Evolutionary conservation across 92 coral and sea anemone species (phyloP).

Genomic region (Parazoanthus atlanticus): DNA sequence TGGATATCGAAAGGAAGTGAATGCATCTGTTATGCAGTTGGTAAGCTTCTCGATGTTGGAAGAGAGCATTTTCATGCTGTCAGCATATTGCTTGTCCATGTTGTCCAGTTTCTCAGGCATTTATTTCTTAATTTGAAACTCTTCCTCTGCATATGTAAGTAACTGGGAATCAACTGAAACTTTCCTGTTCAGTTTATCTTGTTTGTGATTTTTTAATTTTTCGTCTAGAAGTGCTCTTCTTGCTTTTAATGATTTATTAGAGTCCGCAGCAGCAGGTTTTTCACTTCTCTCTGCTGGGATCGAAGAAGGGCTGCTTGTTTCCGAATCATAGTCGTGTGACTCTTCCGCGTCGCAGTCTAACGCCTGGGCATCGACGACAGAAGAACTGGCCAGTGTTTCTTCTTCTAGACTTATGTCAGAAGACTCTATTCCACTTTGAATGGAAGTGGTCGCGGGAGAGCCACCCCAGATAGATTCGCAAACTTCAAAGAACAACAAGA

Average conservation of each 20-base stretch:
- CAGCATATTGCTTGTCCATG: conserved; percentile 47
- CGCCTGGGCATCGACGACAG: too few relatives aligned
- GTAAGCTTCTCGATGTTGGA: conserved; percentile 52
- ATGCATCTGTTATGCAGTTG: conserved; percentile 52
- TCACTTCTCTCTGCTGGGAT: not conserved
- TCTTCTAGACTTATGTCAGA: conserved; percentile 18
- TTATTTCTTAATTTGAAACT: conserved; percentile 47
- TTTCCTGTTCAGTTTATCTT: conserved; percentile 56
- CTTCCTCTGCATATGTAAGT: conserved; percentile 50
- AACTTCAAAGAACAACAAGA: conserved; percentile 33
- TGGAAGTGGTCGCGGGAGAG: conserved; percentile 56
- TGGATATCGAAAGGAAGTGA: conserved; percentile 25
- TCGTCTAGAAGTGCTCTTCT: conserved; percentile 54
- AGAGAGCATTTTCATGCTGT: conserved; percentile 40
- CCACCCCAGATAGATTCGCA: conserved; percentile 60
- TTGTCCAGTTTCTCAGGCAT: conserved; percentile 46
- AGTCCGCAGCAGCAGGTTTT: not conserved
- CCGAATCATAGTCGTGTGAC: conserved; percentile 14
- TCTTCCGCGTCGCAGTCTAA: too few relatives aligned
- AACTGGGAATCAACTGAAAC: conserved; percentile 53
- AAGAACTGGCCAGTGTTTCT: too few relatives aligned
- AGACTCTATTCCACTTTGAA: conserved; percentile 47
- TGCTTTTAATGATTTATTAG: not conserved
- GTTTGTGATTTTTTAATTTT: conserved; percentile 43
- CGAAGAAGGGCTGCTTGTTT: not conserved